These are phyloP conservation scores for Phoeniculus purpureus DNA, from an alignment of 2,797 vertebrate species.

Conservation along the genomic window DNA sequence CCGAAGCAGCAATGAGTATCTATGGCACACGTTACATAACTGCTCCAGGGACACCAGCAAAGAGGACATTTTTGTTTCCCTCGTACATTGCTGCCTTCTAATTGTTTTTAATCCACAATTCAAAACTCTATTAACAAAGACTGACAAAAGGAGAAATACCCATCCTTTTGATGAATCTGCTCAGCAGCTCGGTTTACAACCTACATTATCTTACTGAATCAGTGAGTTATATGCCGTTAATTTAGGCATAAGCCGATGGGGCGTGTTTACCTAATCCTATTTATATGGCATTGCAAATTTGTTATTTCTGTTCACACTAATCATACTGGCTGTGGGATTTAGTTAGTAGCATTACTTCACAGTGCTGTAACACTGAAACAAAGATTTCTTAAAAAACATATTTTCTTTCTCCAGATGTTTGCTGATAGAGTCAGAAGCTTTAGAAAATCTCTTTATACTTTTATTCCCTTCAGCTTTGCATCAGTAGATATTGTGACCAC, in stretches of 20 bases:
- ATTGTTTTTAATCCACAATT: not conserved
- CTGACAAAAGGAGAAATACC: not conserved
- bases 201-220: not conserved
- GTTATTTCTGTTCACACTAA: not conserved
- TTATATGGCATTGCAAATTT: not conserved
- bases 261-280: not conserved
- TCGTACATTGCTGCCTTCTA: not conserved
- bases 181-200: not conserved
- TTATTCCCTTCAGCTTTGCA: not conserved
- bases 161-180: not conserved
- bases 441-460: not conserved
- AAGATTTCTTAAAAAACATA: not conserved
- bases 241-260: not conserved
- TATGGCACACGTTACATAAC: not conserved
- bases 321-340: not conserved
- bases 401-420: not conserved
- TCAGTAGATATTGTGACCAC: not conserved
- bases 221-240: not conserved
- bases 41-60: not conserved
- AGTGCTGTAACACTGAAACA: not conserved
- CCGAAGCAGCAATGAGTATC: accelerated
- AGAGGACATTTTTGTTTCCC: not conserved
- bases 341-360: not conserved
- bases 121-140: not conserved
- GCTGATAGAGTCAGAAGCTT: not conserved